Conservation (phyloP, 2,888 invertebrate species). For the Agrotis exclamationis region DNA sequence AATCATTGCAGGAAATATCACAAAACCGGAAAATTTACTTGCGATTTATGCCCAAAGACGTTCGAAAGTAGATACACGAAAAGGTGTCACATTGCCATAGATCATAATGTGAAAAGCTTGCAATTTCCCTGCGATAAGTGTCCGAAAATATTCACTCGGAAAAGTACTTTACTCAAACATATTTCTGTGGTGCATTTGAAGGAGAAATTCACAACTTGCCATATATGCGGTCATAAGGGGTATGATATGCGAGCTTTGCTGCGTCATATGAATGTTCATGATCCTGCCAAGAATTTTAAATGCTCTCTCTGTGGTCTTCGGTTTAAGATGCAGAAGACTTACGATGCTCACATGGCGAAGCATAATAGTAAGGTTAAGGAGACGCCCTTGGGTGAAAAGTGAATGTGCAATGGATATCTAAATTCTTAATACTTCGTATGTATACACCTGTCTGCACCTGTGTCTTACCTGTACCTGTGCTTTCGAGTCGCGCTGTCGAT, state of each 20-base stretch:
- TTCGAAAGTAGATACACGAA: constrained; percentile 36
- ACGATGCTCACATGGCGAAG: constrained; percentile 32
- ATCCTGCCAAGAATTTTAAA: constrained; percentile 68
- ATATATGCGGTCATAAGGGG: constrained; percentile 55
- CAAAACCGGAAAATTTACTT: constrained; percentile 38
- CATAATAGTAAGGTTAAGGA: constrained; percentile 10
- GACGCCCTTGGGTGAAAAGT: constrained; percentile 9
- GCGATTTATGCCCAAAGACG: constrained; percentile 43
- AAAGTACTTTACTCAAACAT: constrained; percentile 34
- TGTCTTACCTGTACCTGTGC: no score
- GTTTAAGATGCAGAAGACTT: constrained; percentile 69
- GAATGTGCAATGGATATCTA: no score
- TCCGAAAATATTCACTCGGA: constrained; percentile 36
- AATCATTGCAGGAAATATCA: constrained; percentile 50
- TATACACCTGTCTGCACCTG: no score
- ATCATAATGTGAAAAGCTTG: constrained; percentile 30
- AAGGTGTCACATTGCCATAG: constrained; percentile 28
- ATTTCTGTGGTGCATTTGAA: constrained; percentile 48
- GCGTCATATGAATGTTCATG: constrained; percentile 52
- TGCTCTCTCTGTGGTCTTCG: constrained; percentile 82
- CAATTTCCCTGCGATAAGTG: constrained; percentile 43
- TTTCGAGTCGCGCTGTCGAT: no score
- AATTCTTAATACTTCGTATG: no score
- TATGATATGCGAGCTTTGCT: constrained; percentile 49
- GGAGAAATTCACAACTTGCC: constrained; percentile 58